Evolutionary conservation across 2,113 vertebrate genomes (phyloP).

Genomic region (Carassius auratus): DNA sequence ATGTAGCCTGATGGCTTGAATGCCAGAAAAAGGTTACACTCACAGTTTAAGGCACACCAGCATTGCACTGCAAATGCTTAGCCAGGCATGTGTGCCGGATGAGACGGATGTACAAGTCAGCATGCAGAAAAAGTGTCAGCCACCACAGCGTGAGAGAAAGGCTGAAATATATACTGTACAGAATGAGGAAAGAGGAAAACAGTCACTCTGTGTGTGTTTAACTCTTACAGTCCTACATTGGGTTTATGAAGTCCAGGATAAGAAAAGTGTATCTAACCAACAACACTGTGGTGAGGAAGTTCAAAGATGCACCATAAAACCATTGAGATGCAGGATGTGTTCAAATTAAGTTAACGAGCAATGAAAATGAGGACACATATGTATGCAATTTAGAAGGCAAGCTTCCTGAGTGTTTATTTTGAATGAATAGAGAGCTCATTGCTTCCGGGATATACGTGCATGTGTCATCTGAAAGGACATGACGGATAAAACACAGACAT

Average conservation of each 20-base stretch:
- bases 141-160: slow-evolving; percentile 28
- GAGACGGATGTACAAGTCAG: slow-evolving; percentile 55
- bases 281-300: background rate
- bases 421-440: slow-evolving; percentile 16
- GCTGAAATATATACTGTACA: background rate
- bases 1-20: slow-evolving; percentile 52
- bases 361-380: background rate
- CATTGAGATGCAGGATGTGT: background rate
- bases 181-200: background rate
- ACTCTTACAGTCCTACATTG: background rate
- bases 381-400: background rate
- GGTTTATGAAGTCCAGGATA: background rate
- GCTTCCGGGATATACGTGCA: slow-evolving; percentile 1
- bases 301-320: background rate
- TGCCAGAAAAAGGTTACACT: slow-evolving; percentile 59
- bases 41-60: slow-evolving; percentile 56
- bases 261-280: background rate
- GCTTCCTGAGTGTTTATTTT: slow-evolving; percentile 37
- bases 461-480: slow-evolving; percentile 20
- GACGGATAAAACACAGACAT: slow-evolving; percentile 11
- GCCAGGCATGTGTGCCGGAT: slow-evolving; percentile 57
- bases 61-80: slow-evolving; percentile 54
- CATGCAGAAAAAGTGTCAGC: slow-evolving; percentile 50
- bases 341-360: background rate
- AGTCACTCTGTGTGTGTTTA: background rate